Evolutionary conservation across 2,888 invertebrate species (phyloP).

Genomic region (Halictus quadricinctus): DNA sequence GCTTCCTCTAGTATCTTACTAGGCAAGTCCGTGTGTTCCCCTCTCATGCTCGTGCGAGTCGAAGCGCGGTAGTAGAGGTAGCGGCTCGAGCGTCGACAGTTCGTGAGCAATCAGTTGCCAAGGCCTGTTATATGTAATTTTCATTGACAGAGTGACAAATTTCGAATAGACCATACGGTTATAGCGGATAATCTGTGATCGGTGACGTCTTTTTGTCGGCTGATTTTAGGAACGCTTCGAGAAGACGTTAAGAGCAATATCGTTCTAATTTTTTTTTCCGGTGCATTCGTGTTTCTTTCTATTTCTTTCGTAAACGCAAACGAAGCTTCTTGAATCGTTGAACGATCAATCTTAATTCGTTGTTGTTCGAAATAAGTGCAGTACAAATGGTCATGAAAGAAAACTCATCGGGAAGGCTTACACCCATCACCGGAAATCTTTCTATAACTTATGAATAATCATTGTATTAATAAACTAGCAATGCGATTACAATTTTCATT

Average conservation of each 20-base stretch:
- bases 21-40: too few species aligned
- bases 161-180: slow-evolving; percentile 31
- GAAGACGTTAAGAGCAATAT: background rate
- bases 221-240: slow-evolving; percentile 4
- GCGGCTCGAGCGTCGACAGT: background rate
- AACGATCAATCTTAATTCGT: background rate
- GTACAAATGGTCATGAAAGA: slow-evolving; percentile 65
- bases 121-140: slow-evolving; percentile 30
- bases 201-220: slow-evolving; percentile 26
- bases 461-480: slow-evolving; percentile 65
- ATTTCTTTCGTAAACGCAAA: background rate
- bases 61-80: background rate
- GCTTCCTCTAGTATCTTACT: too few species aligned
- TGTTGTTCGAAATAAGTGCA: slow-evolving; percentile 47
- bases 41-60: too few species aligned
- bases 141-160: slow-evolving; percentile 27
- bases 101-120: background rate
- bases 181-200: slow-evolving; percentile 34
- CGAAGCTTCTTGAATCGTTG: background rate
- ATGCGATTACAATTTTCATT: slow-evolving; percentile 40
- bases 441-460: slow-evolving; percentile 66
- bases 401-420: slow-evolving; percentile 49
- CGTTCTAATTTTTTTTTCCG: background rate
- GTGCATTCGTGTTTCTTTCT: background rate
- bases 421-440: slow-evolving; percentile 60